These are phyloP conservation scores for Parotocinclus haroldoi DNA, from an alignment of 2,797 vertebrate genomes.

Conservation along the genomic window DNA sequence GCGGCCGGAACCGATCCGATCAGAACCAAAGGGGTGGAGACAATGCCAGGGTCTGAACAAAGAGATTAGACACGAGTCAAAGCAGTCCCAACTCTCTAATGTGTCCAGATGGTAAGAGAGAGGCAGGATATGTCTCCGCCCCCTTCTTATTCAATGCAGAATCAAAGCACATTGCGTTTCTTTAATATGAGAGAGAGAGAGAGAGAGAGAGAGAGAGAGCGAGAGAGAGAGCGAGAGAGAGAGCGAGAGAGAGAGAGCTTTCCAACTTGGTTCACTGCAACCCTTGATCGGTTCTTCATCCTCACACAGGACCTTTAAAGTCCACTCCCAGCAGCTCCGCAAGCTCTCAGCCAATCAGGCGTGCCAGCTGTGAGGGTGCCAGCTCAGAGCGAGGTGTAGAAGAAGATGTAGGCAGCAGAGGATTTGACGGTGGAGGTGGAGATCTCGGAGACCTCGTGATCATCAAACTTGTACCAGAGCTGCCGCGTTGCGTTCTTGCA, in stretches of 20 bases:
- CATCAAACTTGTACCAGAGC: constrained; percentile 96
- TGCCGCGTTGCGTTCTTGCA: constrained; percentile 86
- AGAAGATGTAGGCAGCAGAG: constrained; percentile 95
- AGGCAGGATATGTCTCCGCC: constrained; percentile 3
- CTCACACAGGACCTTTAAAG: not conserved
- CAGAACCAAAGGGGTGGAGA: constrained; percentile 52
- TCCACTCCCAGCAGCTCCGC: constrained; percentile 13
- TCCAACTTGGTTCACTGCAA: not conserved
- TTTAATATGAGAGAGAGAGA: not conserved
- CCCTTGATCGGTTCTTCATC: constrained; percentile 12
- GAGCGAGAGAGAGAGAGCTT: too few species aligned
- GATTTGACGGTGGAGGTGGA: constrained; percentile 88
- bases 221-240: not conserved
- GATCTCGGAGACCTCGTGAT: constrained; percentile 93
- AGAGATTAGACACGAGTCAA: not conserved
- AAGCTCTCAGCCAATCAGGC: constrained; percentile 7
- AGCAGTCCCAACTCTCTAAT: not conserved
- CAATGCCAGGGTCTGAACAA: not conserved
- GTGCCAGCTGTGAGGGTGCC: constrained; percentile 27
- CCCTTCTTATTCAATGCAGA: constrained; percentile 10
- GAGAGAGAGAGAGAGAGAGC: not conserved
- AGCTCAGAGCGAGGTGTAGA: constrained; percentile 88
- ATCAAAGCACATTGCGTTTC: constrained; percentile 10
- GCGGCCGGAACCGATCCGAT: constrained; percentile 33
- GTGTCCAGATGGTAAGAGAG: constrained; percentile 25